These are phyloP conservation scores for Dufourea novaeangliae DNA, from an alignment of 1,140 invertebrate genomes.

Conservation along the genomic window DNA sequence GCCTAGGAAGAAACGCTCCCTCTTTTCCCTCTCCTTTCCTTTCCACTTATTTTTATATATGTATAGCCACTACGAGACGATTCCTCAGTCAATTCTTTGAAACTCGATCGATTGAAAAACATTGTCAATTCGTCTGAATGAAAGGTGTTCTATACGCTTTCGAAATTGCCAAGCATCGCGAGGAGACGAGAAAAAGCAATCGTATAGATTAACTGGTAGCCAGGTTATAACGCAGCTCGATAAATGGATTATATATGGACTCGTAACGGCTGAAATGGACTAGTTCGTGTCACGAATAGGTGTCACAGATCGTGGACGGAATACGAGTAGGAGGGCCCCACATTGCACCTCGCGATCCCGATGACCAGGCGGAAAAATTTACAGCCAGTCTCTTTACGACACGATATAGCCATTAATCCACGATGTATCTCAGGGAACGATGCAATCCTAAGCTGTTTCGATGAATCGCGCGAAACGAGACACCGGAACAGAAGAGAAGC, in stretches of 20 bases:
- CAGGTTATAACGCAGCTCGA: slow-evolving; percentile 54
- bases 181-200: slow-evolving; percentile 21
- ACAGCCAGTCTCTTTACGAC: background rate
- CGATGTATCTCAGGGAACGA: background rate
- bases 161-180: no score
- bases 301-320: background rate
- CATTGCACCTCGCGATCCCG: background rate
- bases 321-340: background rate
- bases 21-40: no score
- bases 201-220: slow-evolving; percentile 43
- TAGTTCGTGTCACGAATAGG: background rate
- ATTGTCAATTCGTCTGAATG: no score
- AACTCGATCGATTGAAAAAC: no score
- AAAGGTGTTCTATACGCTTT: no score
- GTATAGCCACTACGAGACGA: no score
- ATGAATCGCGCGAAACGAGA: background rate
- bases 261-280: background rate
- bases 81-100: no score
- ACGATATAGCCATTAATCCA: background rate
- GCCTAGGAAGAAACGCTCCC: no score
- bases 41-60: no score
- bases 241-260: slow-evolving; percentile 52
- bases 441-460: background rate
- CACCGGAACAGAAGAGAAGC: no score
- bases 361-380: background rate